Percentiles rank a stretch among this genome's conserved stretches.
These are phyloP conservation scores for Dunckerocampus dactyliophorus DNA, from an alignment of 2,113 vertebrate genomes.

Conservation along the genomic window DNA sequence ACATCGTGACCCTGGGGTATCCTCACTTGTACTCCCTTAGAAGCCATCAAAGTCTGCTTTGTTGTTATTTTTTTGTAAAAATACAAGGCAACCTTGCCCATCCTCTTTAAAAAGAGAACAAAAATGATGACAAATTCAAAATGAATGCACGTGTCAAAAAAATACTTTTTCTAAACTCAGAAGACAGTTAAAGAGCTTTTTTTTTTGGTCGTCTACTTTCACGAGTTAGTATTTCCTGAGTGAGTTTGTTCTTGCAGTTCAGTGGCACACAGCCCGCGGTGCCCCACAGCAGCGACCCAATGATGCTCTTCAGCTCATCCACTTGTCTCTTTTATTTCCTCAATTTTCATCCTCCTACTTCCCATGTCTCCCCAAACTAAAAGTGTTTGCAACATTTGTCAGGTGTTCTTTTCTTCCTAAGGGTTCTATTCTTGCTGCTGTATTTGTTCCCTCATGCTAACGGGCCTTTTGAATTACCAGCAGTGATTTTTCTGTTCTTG, in stretches of 20 bases:
- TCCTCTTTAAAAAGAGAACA: not conserved
- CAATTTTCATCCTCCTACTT: slow-evolving; percentile 31
- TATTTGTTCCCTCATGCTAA: slow-evolving; percentile 16
- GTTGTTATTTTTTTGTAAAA: slow-evolving; percentile 19
- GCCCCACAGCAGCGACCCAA: slow-evolving; percentile 33
- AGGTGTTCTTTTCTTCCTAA: slow-evolving; percentile 33
- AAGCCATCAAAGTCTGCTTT: slow-evolving; percentile 27
- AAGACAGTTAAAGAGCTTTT: slow-evolving; percentile 36
- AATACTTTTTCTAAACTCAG: slow-evolving; percentile 44
- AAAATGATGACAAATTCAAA: slow-evolving; percentile 8
- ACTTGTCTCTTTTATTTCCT: slow-evolving; percentile 30
- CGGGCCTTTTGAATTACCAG: slow-evolving; percentile 41
- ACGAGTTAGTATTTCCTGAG: too few relatives aligned
- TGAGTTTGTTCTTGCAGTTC: slow-evolving; percentile 34
- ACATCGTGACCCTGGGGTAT: slow-evolving; percentile 18
- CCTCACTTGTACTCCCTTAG: slow-evolving; percentile 10
- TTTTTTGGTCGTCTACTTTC: slow-evolving; percentile 14
- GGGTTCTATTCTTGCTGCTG: slow-evolving; percentile 31
- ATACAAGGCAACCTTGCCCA: not conserved
- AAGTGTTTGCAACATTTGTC: slow-evolving; percentile 41
- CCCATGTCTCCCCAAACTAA: slow-evolving; percentile 48
- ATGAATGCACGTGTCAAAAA: slow-evolving; percentile 21
- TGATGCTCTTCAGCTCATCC: slow-evolving; percentile 38
- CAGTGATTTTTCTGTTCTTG: slow-evolving; percentile 22
- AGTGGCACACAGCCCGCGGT: slow-evolving; percentile 41